A percentile compares a stretch with the other conserved stretches of the same genome.
Evolutionary conservation across 2,888 invertebrate species (phyloP).

Genomic region (Catocala nupta): DNA sequence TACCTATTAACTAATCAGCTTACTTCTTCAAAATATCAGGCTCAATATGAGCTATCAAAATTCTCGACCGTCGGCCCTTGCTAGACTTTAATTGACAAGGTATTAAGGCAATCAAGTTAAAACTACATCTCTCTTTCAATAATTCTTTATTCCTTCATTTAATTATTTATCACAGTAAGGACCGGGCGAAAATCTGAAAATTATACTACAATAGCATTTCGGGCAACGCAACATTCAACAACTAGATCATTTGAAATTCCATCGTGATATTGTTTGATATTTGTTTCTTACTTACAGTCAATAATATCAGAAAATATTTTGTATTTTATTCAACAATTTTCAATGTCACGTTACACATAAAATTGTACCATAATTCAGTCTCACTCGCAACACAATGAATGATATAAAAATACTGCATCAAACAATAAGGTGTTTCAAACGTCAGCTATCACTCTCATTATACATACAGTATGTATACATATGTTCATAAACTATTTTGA

Average conservation of each 20-base stretch:
- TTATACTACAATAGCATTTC: slow-evolving; percentile 82
- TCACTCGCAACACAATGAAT: slow-evolving; percentile 83
- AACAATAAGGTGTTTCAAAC: slow-evolving; percentile 71
- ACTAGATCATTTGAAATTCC: slow-evolving; percentile 70
- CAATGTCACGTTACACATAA: slow-evolving; percentile 71
- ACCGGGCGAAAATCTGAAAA: slow-evolving; percentile 86
- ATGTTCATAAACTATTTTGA: slow-evolving; percentile 77
- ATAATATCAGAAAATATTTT: slow-evolving; percentile 77
- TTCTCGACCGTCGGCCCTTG: slow-evolving; percentile 80
- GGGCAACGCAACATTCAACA: slow-evolving; percentile 80
- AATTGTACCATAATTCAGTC: slow-evolving; percentile 86
- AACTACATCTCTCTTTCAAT: slow-evolving; percentile 66
- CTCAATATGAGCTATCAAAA: slow-evolving; percentile 86
- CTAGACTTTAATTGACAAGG: slow-evolving; percentile 75
- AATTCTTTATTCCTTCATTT: slow-evolving; percentile 67
- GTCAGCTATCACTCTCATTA: slow-evolving; percentile 62
- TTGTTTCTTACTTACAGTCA: slow-evolving; percentile 58
- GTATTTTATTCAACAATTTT: slow-evolving; percentile 58
- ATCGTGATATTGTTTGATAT: slow-evolving; percentile 61
- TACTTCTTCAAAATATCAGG: slow-evolving; percentile 79
- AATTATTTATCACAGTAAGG: slow-evolving; percentile 82
- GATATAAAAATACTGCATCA: slow-evolving; percentile 84
- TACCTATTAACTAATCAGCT: slow-evolving; percentile 77
- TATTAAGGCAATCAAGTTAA: slow-evolving; percentile 68
- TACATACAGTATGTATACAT: slow-evolving; percentile 65